These are phyloP conservation scores for Garra rufa DNA, from an alignment of 2,113 vertebrate species.

Conservation along the genomic window DNA sequence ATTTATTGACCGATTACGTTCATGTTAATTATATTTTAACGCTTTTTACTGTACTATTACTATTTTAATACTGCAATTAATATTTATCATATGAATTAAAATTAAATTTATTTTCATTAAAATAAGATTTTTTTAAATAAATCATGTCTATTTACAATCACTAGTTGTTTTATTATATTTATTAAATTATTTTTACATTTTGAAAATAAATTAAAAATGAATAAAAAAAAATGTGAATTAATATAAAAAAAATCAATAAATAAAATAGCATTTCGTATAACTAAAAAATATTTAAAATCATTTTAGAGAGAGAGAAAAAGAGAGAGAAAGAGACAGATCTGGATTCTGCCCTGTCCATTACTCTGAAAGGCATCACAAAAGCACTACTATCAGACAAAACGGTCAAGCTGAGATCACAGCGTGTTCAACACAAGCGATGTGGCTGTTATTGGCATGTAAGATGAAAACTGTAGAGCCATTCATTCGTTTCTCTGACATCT, in stretches of 20 bases:
- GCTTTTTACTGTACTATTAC: too few relatives aligned
- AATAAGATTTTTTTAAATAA: background rate
- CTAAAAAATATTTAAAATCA: background rate
- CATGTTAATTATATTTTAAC: background rate
- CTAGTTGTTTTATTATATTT: background rate
- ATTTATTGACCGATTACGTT: background rate
- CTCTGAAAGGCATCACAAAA: conserved; percentile 1
- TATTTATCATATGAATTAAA: too few relatives aligned
- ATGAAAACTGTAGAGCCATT: background rate
- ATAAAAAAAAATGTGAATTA: background rate
- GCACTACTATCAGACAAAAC: background rate
- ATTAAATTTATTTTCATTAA: background rate
- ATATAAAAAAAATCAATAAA: background rate
- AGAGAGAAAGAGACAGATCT: background rate
- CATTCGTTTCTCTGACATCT: background rate
- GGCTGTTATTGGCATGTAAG: background rate
- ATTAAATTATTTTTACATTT: background rate
- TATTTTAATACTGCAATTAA: too few relatives aligned
- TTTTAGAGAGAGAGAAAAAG: background rate
- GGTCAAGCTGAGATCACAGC: background rate
- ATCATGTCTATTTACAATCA: background rate
- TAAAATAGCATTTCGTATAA: background rate
- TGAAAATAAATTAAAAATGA: background rate
- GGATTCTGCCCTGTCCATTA: background rate
- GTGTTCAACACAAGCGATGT: background rate